Evolutionary conservation across 2,797 vertebrate species (phyloP).

Genomic region (Galaxias olidus): DNA sequence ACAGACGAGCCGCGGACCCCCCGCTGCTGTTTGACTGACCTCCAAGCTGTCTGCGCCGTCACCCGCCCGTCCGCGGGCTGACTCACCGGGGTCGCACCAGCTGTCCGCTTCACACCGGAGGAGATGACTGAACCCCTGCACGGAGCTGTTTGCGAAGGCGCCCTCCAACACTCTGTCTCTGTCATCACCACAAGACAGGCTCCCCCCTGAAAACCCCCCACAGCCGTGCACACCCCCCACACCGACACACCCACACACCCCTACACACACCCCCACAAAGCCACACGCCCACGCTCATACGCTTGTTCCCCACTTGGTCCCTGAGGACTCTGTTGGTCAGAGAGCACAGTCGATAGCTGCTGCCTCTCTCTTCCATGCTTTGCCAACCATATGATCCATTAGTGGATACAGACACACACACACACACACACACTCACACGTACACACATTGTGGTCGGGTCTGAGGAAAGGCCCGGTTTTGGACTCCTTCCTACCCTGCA

Average conservation of each 20-base stretch:
- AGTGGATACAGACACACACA: conserved; percentile 32
- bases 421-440: conserved; percentile 33
- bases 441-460: conserved; percentile 18
- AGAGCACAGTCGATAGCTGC: conserved; percentile 62
- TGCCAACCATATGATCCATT: conserved; percentile 76
- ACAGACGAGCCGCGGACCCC: not conserved
- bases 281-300: not conserved
- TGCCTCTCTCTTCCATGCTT: conserved; percentile 67
- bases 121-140: conserved; percentile 23
- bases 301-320: conserved; percentile 35
- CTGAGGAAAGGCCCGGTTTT: conserved; percentile 24
- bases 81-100: conserved; percentile 8
- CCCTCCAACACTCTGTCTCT: not conserved
- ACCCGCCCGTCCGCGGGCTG: too few species aligned
- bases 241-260: not conserved
- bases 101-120: conserved; percentile 25
- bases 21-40: too few species aligned
- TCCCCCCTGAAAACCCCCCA: not conserved
- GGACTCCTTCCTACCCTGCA: not conserved
- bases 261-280: not conserved
- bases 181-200: not conserved
- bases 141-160: conserved; percentile 33
- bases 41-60: too few species aligned
- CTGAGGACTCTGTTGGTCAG: conserved; percentile 49
- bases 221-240: too few species aligned